Conservation (phyloP, 2,888 invertebrate genomes). For the Leptinotarsa rubiginosa region DNA sequence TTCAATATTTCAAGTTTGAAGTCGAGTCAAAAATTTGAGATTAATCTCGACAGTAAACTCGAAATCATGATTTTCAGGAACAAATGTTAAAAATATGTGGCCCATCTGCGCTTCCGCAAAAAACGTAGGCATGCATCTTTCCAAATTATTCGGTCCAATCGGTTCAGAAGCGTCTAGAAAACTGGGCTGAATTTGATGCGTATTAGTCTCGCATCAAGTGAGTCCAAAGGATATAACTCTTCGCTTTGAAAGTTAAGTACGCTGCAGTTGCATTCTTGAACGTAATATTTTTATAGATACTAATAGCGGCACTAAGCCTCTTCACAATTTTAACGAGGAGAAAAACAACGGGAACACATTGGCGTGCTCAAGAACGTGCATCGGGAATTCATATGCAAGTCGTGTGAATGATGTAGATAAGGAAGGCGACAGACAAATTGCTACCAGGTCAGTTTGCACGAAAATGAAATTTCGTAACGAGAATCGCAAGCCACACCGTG, state of each 20-base stretch:
- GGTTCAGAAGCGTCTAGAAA: background rate
- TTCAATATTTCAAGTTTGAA: no score
- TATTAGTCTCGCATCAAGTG: background rate
- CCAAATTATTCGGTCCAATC: background rate
- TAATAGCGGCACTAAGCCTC: slow-evolving; percentile 19
- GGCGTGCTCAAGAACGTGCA: slow-evolving; percentile 1
- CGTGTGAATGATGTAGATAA: background rate
- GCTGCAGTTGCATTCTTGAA: slow-evolving; percentile 11
- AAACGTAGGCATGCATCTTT: background rate
- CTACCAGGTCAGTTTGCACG: background rate
- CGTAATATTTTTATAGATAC: slow-evolving; percentile 19
- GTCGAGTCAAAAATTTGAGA: no score
- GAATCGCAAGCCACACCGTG: no score
- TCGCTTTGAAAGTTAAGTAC: background rate
- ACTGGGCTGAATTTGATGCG: background rate
- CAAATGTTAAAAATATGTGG: no score
- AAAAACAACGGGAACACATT: slow-evolving; percentile 17
- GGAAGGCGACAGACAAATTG: background rate
- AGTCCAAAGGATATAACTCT: background rate
- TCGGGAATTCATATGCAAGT: background rate
- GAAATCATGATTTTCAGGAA: no score
- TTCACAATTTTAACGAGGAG: slow-evolving; percentile 14
- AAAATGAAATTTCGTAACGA: no score
- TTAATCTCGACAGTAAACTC: no score
- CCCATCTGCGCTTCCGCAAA: background rate